Base-by-base conservation (phyloP, 2,888 invertebrate species). In the Altica lythri region DNA sequence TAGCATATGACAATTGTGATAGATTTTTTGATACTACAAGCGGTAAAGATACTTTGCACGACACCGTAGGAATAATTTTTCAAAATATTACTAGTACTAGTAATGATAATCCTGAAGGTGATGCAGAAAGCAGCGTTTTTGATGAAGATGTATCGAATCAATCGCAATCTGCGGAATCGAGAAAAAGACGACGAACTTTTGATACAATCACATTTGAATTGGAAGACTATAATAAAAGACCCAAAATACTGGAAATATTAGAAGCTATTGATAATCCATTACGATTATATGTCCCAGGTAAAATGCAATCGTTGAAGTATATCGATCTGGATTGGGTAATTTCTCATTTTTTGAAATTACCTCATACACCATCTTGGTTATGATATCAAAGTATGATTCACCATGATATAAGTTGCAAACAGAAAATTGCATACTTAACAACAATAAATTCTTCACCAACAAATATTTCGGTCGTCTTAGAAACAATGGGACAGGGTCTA, bases 391-490 rank as follows among this genome's bases (percentile, higher is more conserved):
- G 61, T 46, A 22, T 19, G 16, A 59, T 68, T 14, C 6, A 8
- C 2, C 2, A 27, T 2, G 42, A 42, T 27, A 27, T 4, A 2
- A 27, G 55, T 40, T 13, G 38, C 4, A 57, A 56, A 34, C 69
- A 71, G 59, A 61, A 60, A 58, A 53, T 69, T 22, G 55, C 63
- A 1, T 69, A 71, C 53, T 37, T 70, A 1, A 65, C 69, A 4
- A 55, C 68, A 1, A 69, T 42, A 4, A 67, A 72, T 61, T 12
- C 13, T 12, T 69, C 71, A 19, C 68, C 71, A 10, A 70, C 70
- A n/a, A n/a, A n/a, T n/a, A n/a, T n/a, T n/a, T n/a, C n/a, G n/a
- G n/a, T n/a, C n/a, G n/a, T n/a, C n/a, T n/a, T n/a, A n/a, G n/a
- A n/a, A n/a, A n/a, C n/a, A n/a, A n/a, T n/a, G n/a, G n/a, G n/a